phyloP scores from a whole-genome alignment of 2,888 invertebrate species.

The Cancer borealis region DNA sequence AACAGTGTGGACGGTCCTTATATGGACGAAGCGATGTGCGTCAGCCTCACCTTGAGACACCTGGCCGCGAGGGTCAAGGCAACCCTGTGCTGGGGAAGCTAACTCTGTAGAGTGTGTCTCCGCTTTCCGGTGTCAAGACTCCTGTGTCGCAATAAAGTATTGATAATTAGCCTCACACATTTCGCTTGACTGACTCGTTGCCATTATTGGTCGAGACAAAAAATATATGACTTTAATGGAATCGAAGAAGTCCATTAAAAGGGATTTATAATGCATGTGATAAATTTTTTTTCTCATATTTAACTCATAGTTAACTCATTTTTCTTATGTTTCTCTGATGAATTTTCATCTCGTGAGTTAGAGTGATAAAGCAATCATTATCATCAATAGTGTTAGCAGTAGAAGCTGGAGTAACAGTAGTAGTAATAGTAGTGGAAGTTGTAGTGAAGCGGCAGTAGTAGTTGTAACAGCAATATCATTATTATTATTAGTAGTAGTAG shows the following conservation, averaged over 20 bases:
- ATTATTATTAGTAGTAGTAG: too few species aligned
- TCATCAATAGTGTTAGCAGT: too few species aligned
- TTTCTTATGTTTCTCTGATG: too few species aligned
- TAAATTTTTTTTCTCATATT: background rate
- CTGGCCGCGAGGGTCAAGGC: conserved; percentile 34
- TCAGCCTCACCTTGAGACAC: conserved; percentile 24
- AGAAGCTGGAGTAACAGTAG: too few species aligned
- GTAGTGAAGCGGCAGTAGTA: too few species aligned
- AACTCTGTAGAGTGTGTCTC: background rate
- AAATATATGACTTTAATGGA: background rate
- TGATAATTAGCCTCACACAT: background rate
- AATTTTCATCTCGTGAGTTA: too few species aligned
- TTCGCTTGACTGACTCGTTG: background rate
- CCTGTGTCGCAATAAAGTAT: background rate
- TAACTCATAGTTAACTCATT: too few species aligned
- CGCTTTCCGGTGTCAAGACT: background rate
- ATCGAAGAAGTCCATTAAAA: background rate
- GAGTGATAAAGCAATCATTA: too few species aligned
- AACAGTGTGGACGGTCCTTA: background rate
- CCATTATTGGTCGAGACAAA: background rate
- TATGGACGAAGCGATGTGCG: background rate
- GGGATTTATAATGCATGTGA: background rate
- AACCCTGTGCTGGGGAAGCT: background rate
- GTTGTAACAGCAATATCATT: too few species aligned
- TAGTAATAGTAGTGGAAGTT: too few species aligned